Evolutionary conservation across 2,888 invertebrate species (phyloP), one percentile per base, ranked within the genome.

Genomic region (Drosophila mulleri): DNA sequence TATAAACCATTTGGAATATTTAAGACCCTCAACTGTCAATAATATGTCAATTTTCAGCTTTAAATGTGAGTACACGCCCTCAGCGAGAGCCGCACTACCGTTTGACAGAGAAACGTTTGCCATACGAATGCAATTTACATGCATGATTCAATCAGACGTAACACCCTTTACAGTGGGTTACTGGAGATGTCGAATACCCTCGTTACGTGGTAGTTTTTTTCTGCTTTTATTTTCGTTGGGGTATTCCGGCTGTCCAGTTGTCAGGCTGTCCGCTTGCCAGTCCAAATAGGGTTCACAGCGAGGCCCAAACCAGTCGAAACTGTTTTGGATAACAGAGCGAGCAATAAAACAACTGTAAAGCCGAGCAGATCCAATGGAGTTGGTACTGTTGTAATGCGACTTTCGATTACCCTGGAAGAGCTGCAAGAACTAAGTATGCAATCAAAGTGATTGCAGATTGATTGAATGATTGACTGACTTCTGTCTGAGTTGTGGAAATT

Each of bases 1-100:
- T 20, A 20, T 57, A 65, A 53, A 63, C 52, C 14, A 54, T 70
- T 71, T 74, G 67, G 77, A 82, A 84, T 84, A 85, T 77, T 79
- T 77, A 72, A 61, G 58, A 32, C 62, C 53, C 37, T 67, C 67
- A 50, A 79, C 62, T 88, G 77, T 88, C 82, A 82, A 71, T 82
- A 66, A 57, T 44, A 59, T 83, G 71, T 67, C 74, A 80, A 54
- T 66, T 64, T 26, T 0, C 12, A 14, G 12, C 12, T 12, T 18
- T 50, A 14, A 18, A 3, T 14, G 32, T 18, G 32, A 12, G 2
- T 18, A 32, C 18, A 50, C 32, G 32, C 32, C 50, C 20, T 18
- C 18, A 18, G 18, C 18, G 11, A 12, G 11, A 48, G 11, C 3
- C 48, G 18, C 12, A n/a, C 0, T 29, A 3, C 23, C 9, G 29